phyloP scores from a whole-genome alignment of 2,797 vertebrate species.

The Acanthiza pusilla region DNA sequence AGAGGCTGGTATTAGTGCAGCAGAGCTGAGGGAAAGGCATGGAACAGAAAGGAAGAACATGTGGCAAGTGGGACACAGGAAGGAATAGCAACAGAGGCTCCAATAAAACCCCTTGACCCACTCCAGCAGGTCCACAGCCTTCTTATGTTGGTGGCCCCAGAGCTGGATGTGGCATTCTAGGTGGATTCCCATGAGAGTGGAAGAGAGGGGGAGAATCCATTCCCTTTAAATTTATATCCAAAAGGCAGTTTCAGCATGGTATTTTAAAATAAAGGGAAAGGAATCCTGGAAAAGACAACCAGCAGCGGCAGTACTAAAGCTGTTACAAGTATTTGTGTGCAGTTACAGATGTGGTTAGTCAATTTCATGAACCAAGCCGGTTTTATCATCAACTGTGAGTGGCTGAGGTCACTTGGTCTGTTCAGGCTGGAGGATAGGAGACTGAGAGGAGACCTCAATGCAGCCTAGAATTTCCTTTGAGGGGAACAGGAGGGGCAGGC shows the following conservation, averaged over 20 bases:
- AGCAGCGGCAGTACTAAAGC: background rate
- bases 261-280: background rate
- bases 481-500: background rate
- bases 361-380: background rate
- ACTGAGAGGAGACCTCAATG: background rate
- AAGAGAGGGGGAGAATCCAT: background rate
- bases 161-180: background rate
- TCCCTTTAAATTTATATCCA: background rate
- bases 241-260: background rate
- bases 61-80: too few relatives aligned
- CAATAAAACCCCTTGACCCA: background rate
- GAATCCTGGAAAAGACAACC: background rate
- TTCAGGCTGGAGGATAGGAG: background rate
- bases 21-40: background rate
- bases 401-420: background rate
- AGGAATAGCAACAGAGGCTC: background rate
- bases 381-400: background rate
- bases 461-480: accelerated
- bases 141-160: background rate
- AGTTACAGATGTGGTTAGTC: background rate
- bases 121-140: background rate
- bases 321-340: background rate
- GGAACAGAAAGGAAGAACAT: background rate
- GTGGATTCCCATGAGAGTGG: background rate
- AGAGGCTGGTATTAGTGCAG: background rate